Percentiles rank a stretch among this genome's conserved stretches.
phyloP scores from a whole-genome alignment of 1,140 invertebrate species.

The Brachionus sp. region DNA sequence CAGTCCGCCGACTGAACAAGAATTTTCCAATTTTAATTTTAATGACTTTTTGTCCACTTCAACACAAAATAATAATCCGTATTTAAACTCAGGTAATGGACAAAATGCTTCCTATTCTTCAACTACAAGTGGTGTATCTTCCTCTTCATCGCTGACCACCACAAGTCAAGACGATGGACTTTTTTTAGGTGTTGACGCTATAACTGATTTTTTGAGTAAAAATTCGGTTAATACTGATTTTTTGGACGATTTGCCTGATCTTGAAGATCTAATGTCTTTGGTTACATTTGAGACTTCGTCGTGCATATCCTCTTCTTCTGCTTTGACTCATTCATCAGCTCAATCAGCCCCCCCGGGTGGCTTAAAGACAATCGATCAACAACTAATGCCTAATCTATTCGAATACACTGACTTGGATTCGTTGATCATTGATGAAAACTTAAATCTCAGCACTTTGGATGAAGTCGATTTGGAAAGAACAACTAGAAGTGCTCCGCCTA shows the following conservation, averaged over 20 bases:
- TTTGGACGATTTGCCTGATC: conserved; percentile 11
- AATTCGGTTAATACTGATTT: conserved; percentile 3
- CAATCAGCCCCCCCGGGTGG: conserved; percentile 16
- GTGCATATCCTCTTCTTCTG: not conserved
- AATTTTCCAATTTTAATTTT: not conserved
- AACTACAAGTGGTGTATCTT: not conserved
- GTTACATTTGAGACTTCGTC: not conserved
- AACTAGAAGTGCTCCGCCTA: conserved; percentile 16
- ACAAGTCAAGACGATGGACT: conserved; percentile 18
- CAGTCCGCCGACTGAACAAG: not conserved
- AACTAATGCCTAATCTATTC: not conserved
- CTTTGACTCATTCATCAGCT: not conserved
- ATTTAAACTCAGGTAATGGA: not conserved
- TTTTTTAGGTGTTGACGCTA: conserved; percentile 22
- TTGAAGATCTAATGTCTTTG: conserved; percentile 10
- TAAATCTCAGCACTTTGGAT: not conserved
- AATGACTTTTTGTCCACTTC: not conserved
- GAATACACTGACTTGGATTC: conserved; percentile 19
- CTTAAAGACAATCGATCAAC: not conserved
- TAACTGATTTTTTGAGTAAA: conserved; percentile 28
- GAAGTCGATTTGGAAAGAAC: not conserved
- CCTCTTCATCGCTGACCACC: conserved; percentile 2
- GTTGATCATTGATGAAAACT: conserved; percentile 5
- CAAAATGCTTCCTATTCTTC: conserved; percentile 12
- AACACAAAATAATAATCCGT: not conserved